phyloP scores from a whole-genome alignment of 2,888 invertebrate species.

The Cheilosia urbana region DNA sequence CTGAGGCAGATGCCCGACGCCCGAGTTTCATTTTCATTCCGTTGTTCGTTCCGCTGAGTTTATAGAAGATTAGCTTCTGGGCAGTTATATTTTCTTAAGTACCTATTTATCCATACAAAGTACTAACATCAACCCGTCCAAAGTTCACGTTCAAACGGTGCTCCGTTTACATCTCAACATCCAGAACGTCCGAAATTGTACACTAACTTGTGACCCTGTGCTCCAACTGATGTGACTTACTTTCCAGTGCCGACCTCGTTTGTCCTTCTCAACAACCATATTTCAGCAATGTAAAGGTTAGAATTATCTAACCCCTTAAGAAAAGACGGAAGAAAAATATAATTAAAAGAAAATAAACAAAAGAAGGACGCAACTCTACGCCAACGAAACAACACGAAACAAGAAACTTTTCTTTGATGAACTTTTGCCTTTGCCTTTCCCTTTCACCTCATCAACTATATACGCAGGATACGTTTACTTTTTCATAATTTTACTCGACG shows the following conservation, averaged over 20 bases:
- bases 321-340: constrained; percentile 35
- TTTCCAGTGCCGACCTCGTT: background rate
- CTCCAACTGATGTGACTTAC: constrained; percentile 8
- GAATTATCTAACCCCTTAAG: constrained; percentile 56
- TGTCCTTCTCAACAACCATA: constrained; percentile 4
- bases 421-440: constrained; percentile 69
- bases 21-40: no score
- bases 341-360: constrained; percentile 69
- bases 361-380: constrained; percentile 41
- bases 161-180: background rate
- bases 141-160: background rate
- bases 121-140: background rate
- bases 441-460: constrained; percentile 70
- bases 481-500: constrained; percentile 56
- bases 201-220: constrained; percentile 12
- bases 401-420: constrained; percentile 74
- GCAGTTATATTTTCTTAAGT: no score
- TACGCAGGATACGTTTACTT: constrained; percentile 68
- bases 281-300: constrained; percentile 42
- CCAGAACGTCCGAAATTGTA: constrained; percentile 5
- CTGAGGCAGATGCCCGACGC: no score
- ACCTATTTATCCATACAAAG: background rate
- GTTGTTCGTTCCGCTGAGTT: no score
- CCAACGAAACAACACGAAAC: constrained; percentile 30
- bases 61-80: no score